Base-by-base conservation (phyloP, 2,113 vertebrate genomes). In the Phalacrocorax pelagicus region DNA sequence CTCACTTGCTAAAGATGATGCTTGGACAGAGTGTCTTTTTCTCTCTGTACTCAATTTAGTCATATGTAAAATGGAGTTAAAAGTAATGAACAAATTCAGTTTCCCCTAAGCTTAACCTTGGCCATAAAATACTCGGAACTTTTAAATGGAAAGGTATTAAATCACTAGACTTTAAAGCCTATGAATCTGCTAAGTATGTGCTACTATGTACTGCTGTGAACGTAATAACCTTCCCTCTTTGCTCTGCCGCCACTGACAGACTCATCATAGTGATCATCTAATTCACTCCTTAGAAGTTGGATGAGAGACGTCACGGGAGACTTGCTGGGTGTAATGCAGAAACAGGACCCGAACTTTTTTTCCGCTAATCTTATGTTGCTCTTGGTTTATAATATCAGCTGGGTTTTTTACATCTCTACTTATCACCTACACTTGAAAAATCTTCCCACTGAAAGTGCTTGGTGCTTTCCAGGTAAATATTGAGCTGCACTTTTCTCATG, bases 351-450 rank as follows among this genome's bases (percentile, higher is more conserved):
- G 47, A 77, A 55, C 32, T 81, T 90, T 52, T 81, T 93, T 21
- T 72, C 23, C 21, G 29, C 42, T 93, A 10, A 78, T 83, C 36
- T 71, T 71, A 67, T 52, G 29, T 79, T 40, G 36, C 27, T 81
- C 38, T 77, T 74, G 40, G 55, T 90, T 88, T 94, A 82, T 90
- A 78, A 5, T 63, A 90, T 26, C 92, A 95, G 75, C 80, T 90
- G 91, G 91, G 58, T 95, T 54, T 83, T 95, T 97, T 73, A 83
- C 36, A 80, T 79, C 71, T 88, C 67, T 51, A 18, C 42, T 88
- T 82, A 73, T 62, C 82, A 90, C 9, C 54, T 83, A 27, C 36
- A 29, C 55, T 83, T 80, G 74, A 86, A 92, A 91, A 57, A 30
- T 40, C 44, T 91, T 87, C 51, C 57, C 44, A 44, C 27, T 54